These are phyloP conservation scores for Australoheros facetus DNA, from an alignment of 2,797 vertebrate genomes.

Conservation along the genomic window DNA sequence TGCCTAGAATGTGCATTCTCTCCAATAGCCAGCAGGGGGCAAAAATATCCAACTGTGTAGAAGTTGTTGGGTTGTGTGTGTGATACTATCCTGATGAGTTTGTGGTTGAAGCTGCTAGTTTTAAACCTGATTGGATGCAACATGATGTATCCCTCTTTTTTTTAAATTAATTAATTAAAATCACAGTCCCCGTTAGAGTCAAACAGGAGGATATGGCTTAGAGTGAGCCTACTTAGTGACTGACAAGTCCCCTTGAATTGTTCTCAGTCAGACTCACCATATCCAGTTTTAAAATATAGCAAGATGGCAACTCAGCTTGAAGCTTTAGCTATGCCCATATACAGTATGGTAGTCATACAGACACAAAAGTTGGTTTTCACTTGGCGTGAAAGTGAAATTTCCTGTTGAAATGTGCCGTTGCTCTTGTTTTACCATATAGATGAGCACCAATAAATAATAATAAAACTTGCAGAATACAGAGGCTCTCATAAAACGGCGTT, in stretches of 20 bases:
- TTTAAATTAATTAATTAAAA: too few species aligned
- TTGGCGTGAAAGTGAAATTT: background rate
- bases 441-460: background rate
- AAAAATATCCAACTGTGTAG: background rate
- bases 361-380: background rate
- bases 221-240: background rate
- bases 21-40: background rate
- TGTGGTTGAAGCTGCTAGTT: too few species aligned
- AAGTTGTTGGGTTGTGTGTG: too few species aligned
- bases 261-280: too few species aligned
- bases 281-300: background rate
- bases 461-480: background rate
- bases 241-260: too few species aligned
- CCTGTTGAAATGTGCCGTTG: background rate
- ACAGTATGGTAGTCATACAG: fast-evolving
- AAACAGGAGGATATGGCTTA: background rate
- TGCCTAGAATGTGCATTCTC: background rate
- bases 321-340: background rate
- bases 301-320: background rate
- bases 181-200: fast-evolving
- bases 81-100: too few species aligned
- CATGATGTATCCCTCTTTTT: too few species aligned
- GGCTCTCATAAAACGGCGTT: background rate
- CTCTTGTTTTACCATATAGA: background rate
- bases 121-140: too few species aligned